A percentile compares a stretch with the other conserved stretches of the same genome.
These are phyloP conservation scores for Coregonus sp. DNA, from an alignment of 2,797 vertebrate species.

Conservation along the genomic window DNA sequence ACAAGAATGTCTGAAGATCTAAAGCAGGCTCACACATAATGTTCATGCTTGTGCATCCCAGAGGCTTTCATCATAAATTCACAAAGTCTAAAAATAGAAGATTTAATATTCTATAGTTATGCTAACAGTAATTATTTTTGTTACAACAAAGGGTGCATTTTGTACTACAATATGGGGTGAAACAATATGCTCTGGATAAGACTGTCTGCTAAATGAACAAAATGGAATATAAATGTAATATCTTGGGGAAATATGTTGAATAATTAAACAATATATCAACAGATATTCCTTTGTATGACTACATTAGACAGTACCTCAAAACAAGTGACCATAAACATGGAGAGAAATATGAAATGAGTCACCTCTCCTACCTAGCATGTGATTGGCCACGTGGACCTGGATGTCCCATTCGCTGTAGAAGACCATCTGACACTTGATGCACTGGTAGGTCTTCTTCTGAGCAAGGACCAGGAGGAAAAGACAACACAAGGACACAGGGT, in stretches of 20 bases:
- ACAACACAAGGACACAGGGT: neutral
- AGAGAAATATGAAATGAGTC: constrained; percentile 37
- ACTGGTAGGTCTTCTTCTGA: constrained; percentile 99
- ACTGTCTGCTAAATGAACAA: neutral
- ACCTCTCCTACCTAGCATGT: constrained; percentile 95
- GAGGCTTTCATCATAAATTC: neutral
- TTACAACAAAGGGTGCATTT: neutral
- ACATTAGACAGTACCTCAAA: neutral
- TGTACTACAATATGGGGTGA: neutral
- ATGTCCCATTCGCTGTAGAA: constrained; percentile 99
- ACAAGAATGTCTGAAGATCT: neutral
- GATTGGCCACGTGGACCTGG: constrained; percentile 99
- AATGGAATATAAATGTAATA: neutral
- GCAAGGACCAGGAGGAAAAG: constrained; percentile 60
- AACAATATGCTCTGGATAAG: neutral
- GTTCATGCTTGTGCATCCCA: neutral
- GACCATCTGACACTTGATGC: constrained; percentile 99
- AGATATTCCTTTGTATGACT: neutral
- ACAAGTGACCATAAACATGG: constrained; percentile 26
- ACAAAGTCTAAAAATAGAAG: neutral
- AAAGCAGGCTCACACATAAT: neutral
- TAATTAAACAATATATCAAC: neutral
- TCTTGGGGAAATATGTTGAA: neutral
- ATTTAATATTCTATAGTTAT: neutral
- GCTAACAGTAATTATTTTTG: too few relatives aligned